Evolutionary conservation across 2,113 vertebrate genomes (phyloP).

Genomic region (Xyrauchen texanus): DNA sequence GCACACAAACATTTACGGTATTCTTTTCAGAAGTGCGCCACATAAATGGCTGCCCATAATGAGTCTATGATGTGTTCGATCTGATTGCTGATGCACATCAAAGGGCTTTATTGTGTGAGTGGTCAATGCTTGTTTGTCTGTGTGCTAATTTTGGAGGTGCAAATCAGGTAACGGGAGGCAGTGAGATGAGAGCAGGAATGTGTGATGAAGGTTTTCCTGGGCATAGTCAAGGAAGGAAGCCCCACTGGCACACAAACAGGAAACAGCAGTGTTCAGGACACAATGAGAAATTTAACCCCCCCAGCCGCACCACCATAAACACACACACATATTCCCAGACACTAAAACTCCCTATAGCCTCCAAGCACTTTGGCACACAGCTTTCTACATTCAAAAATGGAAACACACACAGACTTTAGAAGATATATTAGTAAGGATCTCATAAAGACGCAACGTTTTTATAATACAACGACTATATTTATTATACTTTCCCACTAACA

Average conservation of each 20-base stretch:
- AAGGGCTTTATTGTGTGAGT: conserved; percentile 40
- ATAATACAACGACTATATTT: no score
- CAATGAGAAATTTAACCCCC: conserved; percentile 72
- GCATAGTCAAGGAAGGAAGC: conserved; percentile 75
- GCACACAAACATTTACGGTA: conserved; percentile 11
- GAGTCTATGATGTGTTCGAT: conserved; percentile 1
- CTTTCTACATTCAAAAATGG: conserved; percentile 8
- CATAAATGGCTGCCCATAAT: conserved; percentile 18
- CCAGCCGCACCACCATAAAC: conserved; percentile 19
- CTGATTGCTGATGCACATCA: conserved; percentile 36
- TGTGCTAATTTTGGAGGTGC: conserved; percentile 55
- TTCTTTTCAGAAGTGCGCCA: conserved; percentile 5
- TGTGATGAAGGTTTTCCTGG: conserved; percentile 70
- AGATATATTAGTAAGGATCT: no score
- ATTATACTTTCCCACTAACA: no score
- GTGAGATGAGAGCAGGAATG: conserved; percentile 68
- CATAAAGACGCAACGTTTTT: not conserved
- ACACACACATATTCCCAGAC: conserved; percentile 31
- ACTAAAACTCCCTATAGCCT: conserved; percentile 7
- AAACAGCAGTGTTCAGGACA: conserved; percentile 72
- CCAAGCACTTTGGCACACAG: conserved; percentile 34
- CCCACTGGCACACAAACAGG: conserved; percentile 80
- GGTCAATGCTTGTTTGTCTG: conserved; percentile 43
- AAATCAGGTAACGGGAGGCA: conserved; percentile 60
- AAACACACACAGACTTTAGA: conserved; percentile 8